Evolutionary conservation across 2,113 vertebrate species (phyloP).

Genomic region (Clinocottus analis): DNA sequence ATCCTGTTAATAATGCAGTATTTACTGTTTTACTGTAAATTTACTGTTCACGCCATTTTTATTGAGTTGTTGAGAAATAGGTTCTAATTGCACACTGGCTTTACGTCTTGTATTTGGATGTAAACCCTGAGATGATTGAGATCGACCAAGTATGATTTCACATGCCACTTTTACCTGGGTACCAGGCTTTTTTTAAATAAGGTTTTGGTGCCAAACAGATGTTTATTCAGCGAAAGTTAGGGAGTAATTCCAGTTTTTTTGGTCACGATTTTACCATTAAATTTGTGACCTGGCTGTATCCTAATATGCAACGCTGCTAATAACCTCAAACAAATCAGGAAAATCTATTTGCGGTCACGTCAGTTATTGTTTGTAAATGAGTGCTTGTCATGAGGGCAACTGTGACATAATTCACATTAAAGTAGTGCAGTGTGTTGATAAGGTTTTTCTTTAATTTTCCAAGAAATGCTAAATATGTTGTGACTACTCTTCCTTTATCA

Average conservation of each 20-base stretch:
- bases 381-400: neutral
- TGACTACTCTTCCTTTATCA: conserved; percentile 6
- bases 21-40: too few species aligned
- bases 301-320: too few species aligned
- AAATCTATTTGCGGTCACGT: neutral
- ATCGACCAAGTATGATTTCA: neutral
- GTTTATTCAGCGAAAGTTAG: neutral
- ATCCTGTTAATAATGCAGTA: neutral
- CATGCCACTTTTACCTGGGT: neutral
- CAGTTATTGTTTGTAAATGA: neutral
- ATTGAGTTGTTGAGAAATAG: too few species aligned
- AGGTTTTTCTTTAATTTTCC: neutral
- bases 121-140: too few species aligned
- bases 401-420: neutral
- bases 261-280: too few species aligned
- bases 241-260: too few species aligned
- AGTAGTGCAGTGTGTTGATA: neutral
- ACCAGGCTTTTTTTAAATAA: neutral
- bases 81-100: too few species aligned
- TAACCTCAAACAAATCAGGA: too few species aligned
- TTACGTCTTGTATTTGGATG: too few species aligned
- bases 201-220: neutral
- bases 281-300: too few species aligned
- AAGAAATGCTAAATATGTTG: neutral
- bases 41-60: too few species aligned